Evolutionary conservation across 2,888 invertebrate genomes (phyloP), one percentile per base, ranked within the genome.

Genomic region (Metacarcinus magister): DNA sequence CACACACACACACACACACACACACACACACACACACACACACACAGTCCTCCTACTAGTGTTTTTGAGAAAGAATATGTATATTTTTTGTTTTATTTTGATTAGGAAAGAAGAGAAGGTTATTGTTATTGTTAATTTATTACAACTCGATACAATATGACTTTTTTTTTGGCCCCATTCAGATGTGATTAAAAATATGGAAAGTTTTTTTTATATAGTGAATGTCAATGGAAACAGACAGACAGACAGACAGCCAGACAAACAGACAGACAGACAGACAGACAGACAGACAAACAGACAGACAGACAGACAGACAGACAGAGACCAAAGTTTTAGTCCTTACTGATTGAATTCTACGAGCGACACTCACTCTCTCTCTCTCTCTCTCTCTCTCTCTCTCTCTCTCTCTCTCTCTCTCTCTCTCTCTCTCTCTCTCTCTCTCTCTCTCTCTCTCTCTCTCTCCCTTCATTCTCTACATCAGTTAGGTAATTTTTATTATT

Each of bases 11-110:
- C 89, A 44, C 89, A 89, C 89, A 44, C 89, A 89, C 89, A 89
- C 89, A 89, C 89, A 89, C 89, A 89, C 89, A 89, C 89, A 89
- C 89, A 89, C 89, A 89, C 89, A 89, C 91, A 91, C 91, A 91
- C 91, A 91, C 91, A 91, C 91, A 91, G n/a, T n/a, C n/a, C 91
- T 16, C 91, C 23, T 46, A 43, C 91, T 19, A 44, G 46, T 16
- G 4, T 43, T 46, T 10, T 43, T 16, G 39, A 89, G 13, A 89
- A 43, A 3, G 8, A 39, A 32, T 89, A 10, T 19, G 10, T 39
- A 32, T 8, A 2, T 89, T 39, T 2, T 13, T 28, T 5, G 4
- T 4, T n/a, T n/a, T n/a, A 67, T 67, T 67, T 23, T 23, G 67
- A n/a, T 10, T 67, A 23, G 19, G 4, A n/a, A 5, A n/a, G 7